Percentiles rank a stretch among this genome's conserved stretches.
Conservation (phyloP, 1,140 invertebrate species). For the Ctenoplectra terminalis region DNA sequence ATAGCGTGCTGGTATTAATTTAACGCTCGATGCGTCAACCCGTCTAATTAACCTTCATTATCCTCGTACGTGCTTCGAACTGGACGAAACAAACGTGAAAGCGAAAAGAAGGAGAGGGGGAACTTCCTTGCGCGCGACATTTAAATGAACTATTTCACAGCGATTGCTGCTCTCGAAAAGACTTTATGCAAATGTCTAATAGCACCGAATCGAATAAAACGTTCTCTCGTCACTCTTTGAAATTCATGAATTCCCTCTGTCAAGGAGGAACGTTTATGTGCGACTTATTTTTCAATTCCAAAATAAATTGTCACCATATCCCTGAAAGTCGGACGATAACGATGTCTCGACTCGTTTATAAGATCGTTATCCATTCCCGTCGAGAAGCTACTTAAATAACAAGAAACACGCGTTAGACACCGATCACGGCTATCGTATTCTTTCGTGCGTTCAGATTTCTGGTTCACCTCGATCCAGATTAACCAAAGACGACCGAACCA, state of each 20-base stretch:
- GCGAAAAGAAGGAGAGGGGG: neutral
- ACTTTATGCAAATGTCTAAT: conserved; percentile 1
- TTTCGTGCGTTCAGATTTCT: conserved; percentile 46
- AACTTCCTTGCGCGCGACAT: neutral
- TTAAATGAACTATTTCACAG: neutral
- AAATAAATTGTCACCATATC: neutral
- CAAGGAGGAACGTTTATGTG: neutral
- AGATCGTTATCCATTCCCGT: neutral
- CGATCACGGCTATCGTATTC: conserved; percentile 34
- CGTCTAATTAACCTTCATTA: conserved; percentile 71
- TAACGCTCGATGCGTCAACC: conserved; percentile 61
- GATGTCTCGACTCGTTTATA: neutral
- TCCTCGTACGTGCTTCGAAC: conserved; percentile 50
- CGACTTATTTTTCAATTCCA: neutral
- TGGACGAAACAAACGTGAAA: conserved; percentile 16
- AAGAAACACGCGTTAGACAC: conserved; percentile 7
- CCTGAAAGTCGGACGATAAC: neutral
- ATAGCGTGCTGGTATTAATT: conserved; percentile 66
- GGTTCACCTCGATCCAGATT: conserved; percentile 48
- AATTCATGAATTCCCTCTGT: conserved; percentile 2
- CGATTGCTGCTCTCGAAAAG: neutral
- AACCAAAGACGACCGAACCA: neutral
- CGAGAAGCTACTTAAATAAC: neutral
- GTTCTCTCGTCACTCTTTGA: neutral
- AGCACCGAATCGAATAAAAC: neutral